phyloP scores from a whole-genome alignment of 2,888 invertebrate species.

The Calephelis perditalis region DNA sequence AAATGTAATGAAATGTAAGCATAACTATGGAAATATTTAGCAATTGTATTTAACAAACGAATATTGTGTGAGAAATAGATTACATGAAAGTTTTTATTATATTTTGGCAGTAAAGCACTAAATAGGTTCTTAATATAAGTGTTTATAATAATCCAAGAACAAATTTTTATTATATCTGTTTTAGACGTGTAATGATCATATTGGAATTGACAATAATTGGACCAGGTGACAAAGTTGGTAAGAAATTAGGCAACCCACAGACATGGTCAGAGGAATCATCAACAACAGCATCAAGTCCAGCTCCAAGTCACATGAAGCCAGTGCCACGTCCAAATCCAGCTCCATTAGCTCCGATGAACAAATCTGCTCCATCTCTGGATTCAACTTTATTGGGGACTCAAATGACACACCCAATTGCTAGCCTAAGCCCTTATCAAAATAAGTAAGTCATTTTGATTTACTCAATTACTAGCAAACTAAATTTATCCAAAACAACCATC shows the following conservation, averaged over 20 bases:
- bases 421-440: conserved; percentile 95
- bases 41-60: too few species aligned
- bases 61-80: too few species aligned
- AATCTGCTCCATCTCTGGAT: conserved; percentile 47
- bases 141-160: too few species aligned
- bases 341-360: conserved; percentile 32
- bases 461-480: conserved; percentile 2
- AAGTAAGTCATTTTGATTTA: conserved; percentile 72
- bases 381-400: conserved; percentile 63
- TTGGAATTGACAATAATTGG: conserved; percentile 86
- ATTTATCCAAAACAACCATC: conserved; percentile 10
- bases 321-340: conserved; percentile 37
- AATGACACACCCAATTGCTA: conserved; percentile 86
- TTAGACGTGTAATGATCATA: conserved; percentile 90
- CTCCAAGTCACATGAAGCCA: conserved; percentile 41
- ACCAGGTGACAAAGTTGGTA: conserved; percentile 84
- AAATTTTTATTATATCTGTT: conserved; percentile 27
- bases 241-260: conserved; percentile 89
- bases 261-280: conserved; percentile 76
- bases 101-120: too few species aligned
- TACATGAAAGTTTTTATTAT: too few species aligned
- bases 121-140: too few species aligned
- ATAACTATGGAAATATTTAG: too few species aligned
- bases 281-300: conserved; percentile 37
- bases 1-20: too few species aligned